These are phyloP conservation scores for Ctenomys sociabilis DNA, from an alignment of 2,113 vertebrate genomes.

Conservation along the genomic window DNA sequence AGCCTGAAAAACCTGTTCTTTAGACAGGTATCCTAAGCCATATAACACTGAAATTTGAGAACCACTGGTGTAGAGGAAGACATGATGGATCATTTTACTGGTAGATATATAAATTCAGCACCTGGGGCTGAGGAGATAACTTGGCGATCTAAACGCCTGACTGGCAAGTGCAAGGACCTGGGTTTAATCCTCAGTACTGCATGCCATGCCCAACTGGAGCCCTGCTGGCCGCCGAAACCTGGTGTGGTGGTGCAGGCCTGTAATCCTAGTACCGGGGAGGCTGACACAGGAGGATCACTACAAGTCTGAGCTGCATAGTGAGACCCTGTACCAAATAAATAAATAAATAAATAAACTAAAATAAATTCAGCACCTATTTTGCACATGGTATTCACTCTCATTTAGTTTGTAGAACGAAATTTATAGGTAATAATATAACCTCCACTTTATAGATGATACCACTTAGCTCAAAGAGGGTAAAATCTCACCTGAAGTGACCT, in stretches of 20 bases:
- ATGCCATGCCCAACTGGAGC: too few relatives aligned
- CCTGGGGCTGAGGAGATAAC: neutral
- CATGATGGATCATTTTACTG: neutral
- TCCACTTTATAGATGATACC: constrained; percentile 35
- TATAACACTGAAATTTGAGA: neutral
- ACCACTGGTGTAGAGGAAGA: neutral
- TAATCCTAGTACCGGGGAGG: too few relatives aligned
- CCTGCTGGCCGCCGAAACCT: too few relatives aligned
- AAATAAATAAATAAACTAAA: too few relatives aligned
- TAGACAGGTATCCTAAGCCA: neutral
- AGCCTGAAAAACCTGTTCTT: constrained; percentile 19
- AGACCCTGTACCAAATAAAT: too few relatives aligned
- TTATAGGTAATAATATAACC: neutral
- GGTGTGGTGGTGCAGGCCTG: too few relatives aligned
- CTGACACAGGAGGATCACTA: too few relatives aligned
- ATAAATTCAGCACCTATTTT: neutral
- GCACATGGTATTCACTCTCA: neutral
- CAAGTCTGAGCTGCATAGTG: too few relatives aligned
- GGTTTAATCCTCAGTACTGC: too few relatives aligned
- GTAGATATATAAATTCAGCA: neutral
- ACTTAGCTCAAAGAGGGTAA: neutral
- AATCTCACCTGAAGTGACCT: neutral
- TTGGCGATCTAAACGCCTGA: too few relatives aligned
- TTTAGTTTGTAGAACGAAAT: constrained; percentile 20
- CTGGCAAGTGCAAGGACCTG: too few relatives aligned